Base-by-base conservation (phyloP, 2,797 vertebrate species). In the Arrhamphus sclerolepis region DNA sequence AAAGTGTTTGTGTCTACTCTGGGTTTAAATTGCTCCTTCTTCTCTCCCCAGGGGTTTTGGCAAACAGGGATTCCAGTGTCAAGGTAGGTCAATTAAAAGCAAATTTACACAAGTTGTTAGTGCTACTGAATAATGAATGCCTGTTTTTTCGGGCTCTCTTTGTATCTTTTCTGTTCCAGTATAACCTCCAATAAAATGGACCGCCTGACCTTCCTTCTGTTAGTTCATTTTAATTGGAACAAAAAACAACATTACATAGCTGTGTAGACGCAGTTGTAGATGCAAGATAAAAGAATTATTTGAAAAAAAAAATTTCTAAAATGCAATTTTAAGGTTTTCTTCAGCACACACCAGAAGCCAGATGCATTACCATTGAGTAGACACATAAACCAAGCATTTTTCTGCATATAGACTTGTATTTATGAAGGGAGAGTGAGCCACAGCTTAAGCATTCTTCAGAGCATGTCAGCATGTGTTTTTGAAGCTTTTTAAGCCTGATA, bases 31-130 rank as follows among this genome's bases (percentile, higher is more conserved):
- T 70, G 43, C 73, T 70, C 51, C 87, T 7, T 84, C 49, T 64
- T 75, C 58, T 89, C 59, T 87, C 53, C 4, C 34, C 91, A 98
- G 97, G 97, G 97, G 97, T 53, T 98, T 98, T 89, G 97, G 97
- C 67, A 98, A 98, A 83, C 96, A 98, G 87, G 97, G 97, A 73
- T 97, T 98, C 92, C 97, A 98, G 93, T 98, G 97, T 93, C 96
- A 98, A 95, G 97, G 97, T 98, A 94, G 85, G 95, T 86, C 65
- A 46, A 70, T 51, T 47, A 50, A 50, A 66, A 38, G 10, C 21
- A 42, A 55, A 47, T 46, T 18, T 43, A 1, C 19, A 42, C 26
- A 21, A 11, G 40, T 46, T 46, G 48, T 10, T 29, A 38, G 29
- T 14, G n/a, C 21, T 52, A 18, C 28, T 13, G 34, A 38, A 22